Conservation (phyloP, 2,113 vertebrate genomes). For the Excalfactoria chinensis region DNA sequence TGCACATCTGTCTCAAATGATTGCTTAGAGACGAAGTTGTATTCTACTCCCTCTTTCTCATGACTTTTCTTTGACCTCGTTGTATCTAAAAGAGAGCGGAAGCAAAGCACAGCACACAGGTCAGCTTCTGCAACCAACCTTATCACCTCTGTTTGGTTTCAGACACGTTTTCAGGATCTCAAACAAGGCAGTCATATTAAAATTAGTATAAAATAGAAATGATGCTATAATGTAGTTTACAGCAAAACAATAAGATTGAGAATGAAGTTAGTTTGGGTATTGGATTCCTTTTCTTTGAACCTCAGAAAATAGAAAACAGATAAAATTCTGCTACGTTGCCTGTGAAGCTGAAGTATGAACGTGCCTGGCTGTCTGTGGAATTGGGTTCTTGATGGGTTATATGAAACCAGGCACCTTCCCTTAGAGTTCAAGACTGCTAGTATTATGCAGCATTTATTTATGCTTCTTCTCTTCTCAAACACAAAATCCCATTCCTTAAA, state of each 20-base stretch:
- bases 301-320: neutral
- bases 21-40: constrained; percentile 92
- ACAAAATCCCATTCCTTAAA: too few species aligned
- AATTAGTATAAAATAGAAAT: neutral
- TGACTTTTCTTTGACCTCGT: constrained; percentile 89
- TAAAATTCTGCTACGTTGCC: neutral
- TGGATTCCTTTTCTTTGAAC: neutral
- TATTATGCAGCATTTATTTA: too few species aligned
- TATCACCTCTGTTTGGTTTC: neutral
- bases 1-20: constrained; percentile 90
- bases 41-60: constrained; percentile 93
- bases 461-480: too few species aligned
- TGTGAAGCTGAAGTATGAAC: neutral
- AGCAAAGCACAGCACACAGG: neutral
- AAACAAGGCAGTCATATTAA: neutral
- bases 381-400: too few species aligned
- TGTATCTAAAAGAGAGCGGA: constrained; percentile 81
- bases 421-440: too few species aligned
- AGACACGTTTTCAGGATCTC: neutral
- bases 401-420: too few species aligned
- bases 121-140: neutral
- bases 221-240: too few species aligned
- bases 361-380: neutral
- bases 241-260: neutral
- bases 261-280: neutral